Evolutionary conservation across 2,888 invertebrate genomes (phyloP).

Genomic region (Drosophila nr. fundita): DNA sequence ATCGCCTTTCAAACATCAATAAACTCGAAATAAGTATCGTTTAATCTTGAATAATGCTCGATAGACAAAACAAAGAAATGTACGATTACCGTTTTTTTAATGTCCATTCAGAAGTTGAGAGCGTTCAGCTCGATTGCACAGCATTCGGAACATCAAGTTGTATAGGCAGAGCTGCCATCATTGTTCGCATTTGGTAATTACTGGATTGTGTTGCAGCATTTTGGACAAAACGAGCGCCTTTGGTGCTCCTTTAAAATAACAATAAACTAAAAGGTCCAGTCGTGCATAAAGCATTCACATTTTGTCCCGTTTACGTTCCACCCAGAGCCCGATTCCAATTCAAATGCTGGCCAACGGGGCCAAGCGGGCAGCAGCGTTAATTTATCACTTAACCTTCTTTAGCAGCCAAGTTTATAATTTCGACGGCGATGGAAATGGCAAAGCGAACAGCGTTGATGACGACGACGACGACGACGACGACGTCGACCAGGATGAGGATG

Average conservation of each 20-base stretch:
- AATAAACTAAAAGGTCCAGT: slow-evolving; percentile 78
- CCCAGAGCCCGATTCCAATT: slow-evolving; percentile 24
- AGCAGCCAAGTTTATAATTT: slow-evolving; percentile 80
- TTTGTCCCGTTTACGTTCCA: slow-evolving; percentile 32
- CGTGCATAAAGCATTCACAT: slow-evolving; percentile 77
- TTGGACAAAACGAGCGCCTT: slow-evolving; percentile 12
- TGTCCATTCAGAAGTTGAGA: neutral
- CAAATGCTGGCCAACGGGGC: slow-evolving; percentile 44
- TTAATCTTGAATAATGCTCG: neutral
- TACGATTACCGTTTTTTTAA: neutral
- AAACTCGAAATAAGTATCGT: neutral
- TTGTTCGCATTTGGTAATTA: slow-evolving; percentile 54
- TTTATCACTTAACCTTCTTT: slow-evolving; percentile 80
- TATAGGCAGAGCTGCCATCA: slow-evolving; percentile 6
- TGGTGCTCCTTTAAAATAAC: slow-evolving; percentile 62
- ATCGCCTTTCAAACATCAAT: neutral
- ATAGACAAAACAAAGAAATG: neutral
- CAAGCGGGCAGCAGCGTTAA: slow-evolving; percentile 69
- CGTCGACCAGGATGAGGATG: slow-evolving; percentile 19
- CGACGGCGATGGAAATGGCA: slow-evolving; percentile 50
- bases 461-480: slow-evolving; percentile 30
- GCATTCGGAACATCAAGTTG: slow-evolving; percentile 15
- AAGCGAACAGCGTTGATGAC: slow-evolving; percentile 51
- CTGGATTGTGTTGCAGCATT: slow-evolving; percentile 19
- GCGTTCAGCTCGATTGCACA: slow-evolving; percentile 24